phyloP scores from a whole-genome alignment of 92 coral and sea anemone species.

The Porites cylindrica region DNA sequence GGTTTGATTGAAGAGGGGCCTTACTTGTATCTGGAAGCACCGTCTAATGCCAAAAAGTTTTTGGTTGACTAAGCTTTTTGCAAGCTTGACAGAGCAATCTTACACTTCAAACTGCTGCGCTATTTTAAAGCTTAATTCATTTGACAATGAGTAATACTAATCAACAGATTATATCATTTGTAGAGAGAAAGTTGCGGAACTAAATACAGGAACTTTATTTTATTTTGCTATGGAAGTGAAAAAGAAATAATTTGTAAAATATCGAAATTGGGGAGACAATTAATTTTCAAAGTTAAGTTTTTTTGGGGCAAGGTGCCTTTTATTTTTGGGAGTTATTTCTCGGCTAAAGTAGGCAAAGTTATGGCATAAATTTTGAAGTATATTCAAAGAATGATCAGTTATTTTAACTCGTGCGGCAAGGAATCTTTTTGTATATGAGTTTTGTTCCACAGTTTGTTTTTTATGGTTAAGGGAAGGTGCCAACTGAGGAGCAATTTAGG shows the following conservation, averaged over 20 bases:
- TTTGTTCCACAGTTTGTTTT: background rate
- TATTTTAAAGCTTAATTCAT: slow-evolving; percentile 25
- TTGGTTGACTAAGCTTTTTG: too few species aligned
- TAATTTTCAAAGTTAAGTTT: background rate
- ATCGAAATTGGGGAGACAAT: background rate
- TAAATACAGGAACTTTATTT: slow-evolving; percentile 16
- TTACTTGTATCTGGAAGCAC: too few species aligned
- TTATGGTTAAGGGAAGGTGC: background rate
- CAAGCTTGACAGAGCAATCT: too few species aligned
- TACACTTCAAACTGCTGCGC: background rate
- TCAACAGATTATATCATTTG: slow-evolving; percentile 40
- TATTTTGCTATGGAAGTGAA: slow-evolving; percentile 22
- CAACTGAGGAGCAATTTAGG: background rate
- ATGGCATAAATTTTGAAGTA: background rate
- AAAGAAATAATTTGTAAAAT: background rate
- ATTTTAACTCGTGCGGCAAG: background rate
- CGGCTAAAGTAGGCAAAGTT: background rate
- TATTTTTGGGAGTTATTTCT: slow-evolving; percentile 26
- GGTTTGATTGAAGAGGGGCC: too few species aligned
- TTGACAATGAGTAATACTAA: background rate
- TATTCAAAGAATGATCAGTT: slow-evolving; percentile 19
- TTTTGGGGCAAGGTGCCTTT: background rate
- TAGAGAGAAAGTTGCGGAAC: slow-evolving; percentile 24
- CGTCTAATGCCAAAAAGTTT: too few species aligned
- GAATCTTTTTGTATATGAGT: slow-evolving; percentile 17